Percentiles rank a stretch among this genome's conserved stretches.
Evolutionary conservation across 2,797 vertebrate genomes (phyloP).

Genomic region (Silurus lanzhouensis): DNA sequence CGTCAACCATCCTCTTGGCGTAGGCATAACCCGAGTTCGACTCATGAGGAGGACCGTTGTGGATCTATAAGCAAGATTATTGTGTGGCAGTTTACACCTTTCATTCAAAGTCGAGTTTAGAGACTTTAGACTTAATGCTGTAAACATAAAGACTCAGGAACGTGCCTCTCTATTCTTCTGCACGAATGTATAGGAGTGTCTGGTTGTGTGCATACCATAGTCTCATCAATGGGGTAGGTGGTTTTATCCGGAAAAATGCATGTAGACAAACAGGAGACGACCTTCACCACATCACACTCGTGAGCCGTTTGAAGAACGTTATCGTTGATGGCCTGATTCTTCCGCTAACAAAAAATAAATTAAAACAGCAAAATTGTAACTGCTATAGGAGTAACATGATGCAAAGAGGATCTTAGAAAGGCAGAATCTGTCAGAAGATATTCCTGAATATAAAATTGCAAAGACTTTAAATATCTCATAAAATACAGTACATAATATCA

Average conservation of each 20-base stretch:
- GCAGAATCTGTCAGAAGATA: too few species aligned
- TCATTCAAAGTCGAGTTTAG: neutral
- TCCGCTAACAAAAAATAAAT: slow-evolving; percentile 72
- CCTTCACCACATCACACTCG: slow-evolving; percentile 76
- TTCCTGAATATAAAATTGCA: too few species aligned
- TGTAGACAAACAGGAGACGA: slow-evolving; percentile 91
- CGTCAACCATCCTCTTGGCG: slow-evolving; percentile 82
- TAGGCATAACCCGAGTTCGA: slow-evolving; percentile 84
- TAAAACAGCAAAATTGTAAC: too few species aligned
- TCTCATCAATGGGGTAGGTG: slow-evolving; percentile 84
- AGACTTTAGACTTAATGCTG: neutral
- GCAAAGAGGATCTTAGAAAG: too few species aligned
- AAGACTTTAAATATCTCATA: too few species aligned
- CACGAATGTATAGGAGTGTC: too few species aligned
- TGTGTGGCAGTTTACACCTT: too few species aligned
- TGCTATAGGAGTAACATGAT: too few species aligned
- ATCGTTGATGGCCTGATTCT: slow-evolving; percentile 89
- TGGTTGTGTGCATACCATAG: slow-evolving; percentile 18
- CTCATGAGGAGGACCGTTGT: slow-evolving; percentile 75
- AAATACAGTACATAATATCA: too few species aligned
- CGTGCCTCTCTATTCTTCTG: too few species aligned
- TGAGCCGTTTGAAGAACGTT: slow-evolving; percentile 88
- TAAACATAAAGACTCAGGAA: neutral
- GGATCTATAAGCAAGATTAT: slow-evolving; percentile 67
- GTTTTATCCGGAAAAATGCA: slow-evolving; percentile 79